Evolutionary conservation across 2,888 invertebrate species (phyloP).

Genomic region (Selenia dentaria): DNA sequence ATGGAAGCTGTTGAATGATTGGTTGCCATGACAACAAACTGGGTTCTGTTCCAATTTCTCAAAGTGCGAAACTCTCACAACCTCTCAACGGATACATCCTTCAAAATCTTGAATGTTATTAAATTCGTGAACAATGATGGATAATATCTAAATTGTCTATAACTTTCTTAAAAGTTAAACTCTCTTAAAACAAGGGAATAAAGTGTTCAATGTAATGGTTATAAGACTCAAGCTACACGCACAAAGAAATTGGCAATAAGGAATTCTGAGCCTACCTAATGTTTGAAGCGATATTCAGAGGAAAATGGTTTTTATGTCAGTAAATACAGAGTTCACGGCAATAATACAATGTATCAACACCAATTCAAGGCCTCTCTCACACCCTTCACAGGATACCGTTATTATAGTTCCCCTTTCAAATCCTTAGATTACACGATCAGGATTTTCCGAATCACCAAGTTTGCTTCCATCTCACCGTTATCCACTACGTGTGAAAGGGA

Average conservation of each 20-base stretch:
- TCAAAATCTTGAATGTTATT: slow-evolving; percentile 65
- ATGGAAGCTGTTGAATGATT: too few species aligned
- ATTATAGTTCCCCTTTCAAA: slow-evolving; percentile 48
- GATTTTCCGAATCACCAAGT: slow-evolving; percentile 36
- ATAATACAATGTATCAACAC: not conserved
- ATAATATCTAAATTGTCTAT: slow-evolving; percentile 50
- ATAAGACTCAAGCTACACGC: slow-evolving; percentile 27
- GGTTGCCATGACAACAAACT: not conserved
- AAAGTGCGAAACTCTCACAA: slow-evolving; percentile 40
- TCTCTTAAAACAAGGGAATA: slow-evolving; percentile 10
- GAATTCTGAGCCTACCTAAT: not conserved
- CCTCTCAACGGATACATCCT: slow-evolving; percentile 51
- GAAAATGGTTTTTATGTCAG: slow-evolving; percentile 14
- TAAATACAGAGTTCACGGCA: not conserved
- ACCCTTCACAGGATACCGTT: slow-evolving; percentile 26
- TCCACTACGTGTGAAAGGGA: slow-evolving; percentile 26
- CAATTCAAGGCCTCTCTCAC: slow-evolving; percentile 3
- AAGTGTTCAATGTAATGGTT: not conserved
- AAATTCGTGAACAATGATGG: slow-evolving; percentile 69
- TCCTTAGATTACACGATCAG: slow-evolving; percentile 42
- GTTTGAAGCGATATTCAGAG: not conserved
- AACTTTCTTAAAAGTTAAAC: slow-evolving; percentile 24
- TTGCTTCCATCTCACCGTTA: slow-evolving; percentile 33
- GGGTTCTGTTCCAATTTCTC: slow-evolving; percentile 35
- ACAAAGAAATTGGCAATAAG: slow-evolving; percentile 17